Base-by-base conservation (phyloP, 2,797 vertebrate genomes). In the Meda fulgida region DNA sequence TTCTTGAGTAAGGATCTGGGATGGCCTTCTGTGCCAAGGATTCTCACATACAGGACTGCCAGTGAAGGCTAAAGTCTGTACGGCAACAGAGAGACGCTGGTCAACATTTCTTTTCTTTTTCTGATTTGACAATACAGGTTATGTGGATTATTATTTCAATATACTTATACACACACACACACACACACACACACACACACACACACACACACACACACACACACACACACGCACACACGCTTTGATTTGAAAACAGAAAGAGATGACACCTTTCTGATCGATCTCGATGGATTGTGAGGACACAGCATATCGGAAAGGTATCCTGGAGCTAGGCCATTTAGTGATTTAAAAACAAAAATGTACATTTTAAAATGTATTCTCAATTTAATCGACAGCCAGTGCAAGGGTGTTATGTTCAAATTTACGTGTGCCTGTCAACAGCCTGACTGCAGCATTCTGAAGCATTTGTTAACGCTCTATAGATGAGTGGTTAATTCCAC, bases 1-100 rank as follows among this genome's bases (percentile, higher is more conserved):
- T 94, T 90, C 92, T 94, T 94, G 92, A 93, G 93, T 91, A 78
- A 92, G 90, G 92, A 90, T 92, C 91, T 89, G 88, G 86, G 88
- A 90, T 63, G 81, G 84, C 63, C 71, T 84, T 89, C 86, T 84
- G 89, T 85, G 80, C 80, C 82, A 86, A 83, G 85, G 79, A 84
- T 84, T 84, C 76, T 86, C 86, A 55, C 38, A 75, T 87, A 85
- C 91, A 91, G 87, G 77, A 89, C 91, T 92, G 92, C 86, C 86
- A 80, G 60, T n/a, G 51, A 65, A 80, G 53, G 40, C 53, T 36
- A 66, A 73, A n/a, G 53, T 65, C 26, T 53, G 34, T 18, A 63
- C 16, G 7, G 60, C 19, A 65, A 43, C 13, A 16, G 16, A 66
- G 26, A 51, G n/a, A 65, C 43, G 10, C 75, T 66, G 60, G 26